Percentiles rank a stretch among this genome's conserved stretches.
These are phyloP conservation scores for Carollia perspicillata DNA, from an alignment of 2,113 vertebrate species.

Conservation along the genomic window DNA sequence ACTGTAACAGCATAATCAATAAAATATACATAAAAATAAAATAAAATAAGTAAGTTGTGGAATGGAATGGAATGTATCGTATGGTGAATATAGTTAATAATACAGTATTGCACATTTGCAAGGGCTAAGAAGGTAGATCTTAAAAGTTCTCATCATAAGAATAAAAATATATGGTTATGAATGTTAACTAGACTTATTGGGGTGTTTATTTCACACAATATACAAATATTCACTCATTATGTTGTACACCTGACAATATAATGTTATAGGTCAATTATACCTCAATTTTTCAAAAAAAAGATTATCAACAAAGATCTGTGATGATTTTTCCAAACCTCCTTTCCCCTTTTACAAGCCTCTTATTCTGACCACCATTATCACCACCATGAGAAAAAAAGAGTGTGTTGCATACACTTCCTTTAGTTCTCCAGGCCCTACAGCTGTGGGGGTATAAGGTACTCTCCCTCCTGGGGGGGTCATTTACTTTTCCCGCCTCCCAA, in stretches of 20 bases:
- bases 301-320: neutral
- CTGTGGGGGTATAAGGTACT: fast-evolving
- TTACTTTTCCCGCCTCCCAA: neutral
- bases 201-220: neutral
- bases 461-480: neutral
- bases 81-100: neutral
- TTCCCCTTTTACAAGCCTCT: neutral
- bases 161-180: neutral
- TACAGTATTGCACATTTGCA: neutral
- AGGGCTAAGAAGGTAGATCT: neutral
- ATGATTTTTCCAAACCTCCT: neutral
- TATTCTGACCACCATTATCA: neutral
- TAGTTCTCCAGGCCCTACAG: neutral
- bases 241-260: neutral
- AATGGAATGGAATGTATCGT: neutral
- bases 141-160: neutral
- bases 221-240: neutral
- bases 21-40: neutral
- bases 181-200: neutral
- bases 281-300: neutral
- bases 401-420: no score
- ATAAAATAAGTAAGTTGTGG: neutral
- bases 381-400: neutral
- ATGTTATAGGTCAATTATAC: neutral
- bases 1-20: no score